Percentiles rank a stretch among this genome's conserved stretches.
These are phyloP conservation scores for Siphlonurus alternatus DNA, from an alignment of 2,888 invertebrate genomes.

Conservation along the genomic window DNA sequence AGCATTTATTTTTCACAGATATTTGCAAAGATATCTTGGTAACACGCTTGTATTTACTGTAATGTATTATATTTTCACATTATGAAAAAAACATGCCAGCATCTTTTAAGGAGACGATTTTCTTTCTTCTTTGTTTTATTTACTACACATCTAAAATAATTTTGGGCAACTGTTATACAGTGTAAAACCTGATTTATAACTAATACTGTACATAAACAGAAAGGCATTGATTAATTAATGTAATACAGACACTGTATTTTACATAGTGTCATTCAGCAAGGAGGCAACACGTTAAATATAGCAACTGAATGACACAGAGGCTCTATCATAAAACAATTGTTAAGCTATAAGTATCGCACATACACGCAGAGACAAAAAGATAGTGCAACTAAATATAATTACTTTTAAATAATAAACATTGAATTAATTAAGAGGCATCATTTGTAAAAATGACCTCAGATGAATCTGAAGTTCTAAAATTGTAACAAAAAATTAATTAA, in stretches of 20 bases:
- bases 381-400: too few species aligned
- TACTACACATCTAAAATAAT: neutral
- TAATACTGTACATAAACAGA: neutral
- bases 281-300: neutral
- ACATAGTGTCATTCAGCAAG: too few species aligned
- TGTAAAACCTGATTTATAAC: neutral
- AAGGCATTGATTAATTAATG: neutral
- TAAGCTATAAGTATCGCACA: neutral
- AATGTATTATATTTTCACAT: neutral
- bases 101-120: neutral
- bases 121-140: neutral
- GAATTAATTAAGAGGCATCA: too few species aligned
- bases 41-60: neutral
- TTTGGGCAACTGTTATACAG: neutral
- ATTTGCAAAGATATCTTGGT: neutral
- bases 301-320: neutral
- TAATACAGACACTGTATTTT: neutral
- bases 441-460: too few species aligned
- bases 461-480: too few species aligned
- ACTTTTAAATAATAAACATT: too few species aligned
- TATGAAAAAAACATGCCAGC: neutral
- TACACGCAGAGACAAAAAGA: neutral
- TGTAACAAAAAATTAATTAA: too few species aligned
- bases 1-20: neutral
- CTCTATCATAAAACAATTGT: neutral